Evolutionary conservation across 1,140 invertebrate genomes (phyloP).

Genomic region (Antheraea mylitta): DNA sequence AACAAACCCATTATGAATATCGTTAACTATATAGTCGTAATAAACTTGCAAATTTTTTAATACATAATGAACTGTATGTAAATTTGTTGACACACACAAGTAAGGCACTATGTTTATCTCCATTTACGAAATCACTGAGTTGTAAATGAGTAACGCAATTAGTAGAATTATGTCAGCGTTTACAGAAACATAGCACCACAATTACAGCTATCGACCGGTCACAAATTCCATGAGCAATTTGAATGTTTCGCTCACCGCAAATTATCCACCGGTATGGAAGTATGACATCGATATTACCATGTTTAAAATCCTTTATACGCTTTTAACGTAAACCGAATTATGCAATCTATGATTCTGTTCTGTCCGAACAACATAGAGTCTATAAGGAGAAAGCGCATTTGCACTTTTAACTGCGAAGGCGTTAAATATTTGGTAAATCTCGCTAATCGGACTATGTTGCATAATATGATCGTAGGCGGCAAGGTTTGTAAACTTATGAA

Average conservation of each 20-base stretch:
- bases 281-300: not conserved
- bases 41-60: too few relatives aligned
- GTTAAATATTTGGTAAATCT: not conserved
- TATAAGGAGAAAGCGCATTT: slow-evolving; percentile 2
- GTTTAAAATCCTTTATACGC: not conserved
- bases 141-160: too few relatives aligned
- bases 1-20: too few relatives aligned
- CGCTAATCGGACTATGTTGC: not conserved
- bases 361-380: not conserved
- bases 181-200: not conserved
- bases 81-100: too few relatives aligned
- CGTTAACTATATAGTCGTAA: too few relatives aligned
- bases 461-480: not conserved
- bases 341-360: not conserved
- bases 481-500: not conserved
- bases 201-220: not conserved
- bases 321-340: not conserved
- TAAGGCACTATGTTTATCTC: too few relatives aligned
- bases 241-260: not conserved
- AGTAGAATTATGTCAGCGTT: not conserved
- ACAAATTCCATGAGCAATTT: not conserved
- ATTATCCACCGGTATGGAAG: not conserved
- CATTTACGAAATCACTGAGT: too few relatives aligned
- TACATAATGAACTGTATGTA: too few relatives aligned
- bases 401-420: not conserved